Evolutionary conservation across 2,888 invertebrate genomes (phyloP).

Genomic region (Adela reaumurella): DNA sequence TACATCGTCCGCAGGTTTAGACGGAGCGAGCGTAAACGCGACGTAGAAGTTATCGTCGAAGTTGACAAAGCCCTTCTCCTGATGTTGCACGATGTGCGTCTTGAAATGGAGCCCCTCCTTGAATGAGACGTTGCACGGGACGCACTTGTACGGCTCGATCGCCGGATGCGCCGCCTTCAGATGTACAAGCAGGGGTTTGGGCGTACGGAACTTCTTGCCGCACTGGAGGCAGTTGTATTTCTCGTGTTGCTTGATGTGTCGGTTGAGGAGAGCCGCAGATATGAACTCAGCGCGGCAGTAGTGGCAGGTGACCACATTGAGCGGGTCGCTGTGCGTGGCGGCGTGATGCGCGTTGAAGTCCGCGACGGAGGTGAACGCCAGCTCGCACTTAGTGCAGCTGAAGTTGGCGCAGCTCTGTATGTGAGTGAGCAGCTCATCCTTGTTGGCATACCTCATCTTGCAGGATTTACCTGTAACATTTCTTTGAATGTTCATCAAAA

Average conservation of each 20-base stretch:
- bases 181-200: background rate
- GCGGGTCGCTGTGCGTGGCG: background rate
- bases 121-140: background rate
- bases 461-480: no score
- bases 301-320: background rate
- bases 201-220: background rate
- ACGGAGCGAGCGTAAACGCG: background rate
- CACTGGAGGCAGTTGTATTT: background rate
- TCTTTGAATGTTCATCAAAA: no score
- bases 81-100: background rate
- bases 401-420: no score
- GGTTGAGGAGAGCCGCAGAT: background rate
- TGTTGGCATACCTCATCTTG: no score
- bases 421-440: no score
- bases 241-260: background rate
- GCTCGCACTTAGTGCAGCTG: background rate
- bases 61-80: background rate
- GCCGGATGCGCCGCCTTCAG: background rate
- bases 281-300: background rate
- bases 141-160: background rate
- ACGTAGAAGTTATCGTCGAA: background rate
- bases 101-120: background rate
- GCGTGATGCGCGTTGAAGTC: background rate
- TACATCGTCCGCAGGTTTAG: background rate
- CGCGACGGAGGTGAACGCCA: background rate